Evolutionary conservation across 2,888 invertebrate genomes (phyloP).

Genomic region (Drosophila atroscutellata): DNA sequence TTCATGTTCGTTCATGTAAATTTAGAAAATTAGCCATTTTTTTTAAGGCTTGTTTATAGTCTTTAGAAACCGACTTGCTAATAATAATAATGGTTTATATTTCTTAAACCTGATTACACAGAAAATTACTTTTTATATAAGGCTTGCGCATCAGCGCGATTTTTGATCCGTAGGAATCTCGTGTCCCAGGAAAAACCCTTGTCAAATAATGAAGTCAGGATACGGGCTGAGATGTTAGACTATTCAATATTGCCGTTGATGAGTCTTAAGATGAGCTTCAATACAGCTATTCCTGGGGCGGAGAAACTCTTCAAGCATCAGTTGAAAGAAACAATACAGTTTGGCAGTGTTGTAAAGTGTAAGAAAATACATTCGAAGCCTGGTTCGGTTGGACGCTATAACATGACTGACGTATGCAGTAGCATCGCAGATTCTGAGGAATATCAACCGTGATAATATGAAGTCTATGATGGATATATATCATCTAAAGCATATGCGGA

Average conservation of each 20-base stretch:
- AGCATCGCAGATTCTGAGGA: background rate
- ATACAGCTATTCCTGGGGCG: background rate
- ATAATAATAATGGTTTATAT: background rate
- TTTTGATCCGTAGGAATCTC: background rate
- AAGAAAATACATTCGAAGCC: background rate
- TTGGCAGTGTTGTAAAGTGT: background rate
- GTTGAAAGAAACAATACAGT: background rate
- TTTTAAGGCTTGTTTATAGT: no score
- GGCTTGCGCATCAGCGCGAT: background rate
- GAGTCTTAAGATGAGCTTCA: background rate
- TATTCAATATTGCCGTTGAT: background rate
- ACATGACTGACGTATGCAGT: fast-evolving
- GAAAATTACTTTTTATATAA: no score
- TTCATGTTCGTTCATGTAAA: background rate
- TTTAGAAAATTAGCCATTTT: no score
- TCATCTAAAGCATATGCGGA: background rate
- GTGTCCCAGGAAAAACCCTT: background rate
- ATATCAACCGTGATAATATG: background rate
- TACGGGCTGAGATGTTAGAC: background rate
- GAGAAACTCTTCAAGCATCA: background rate
- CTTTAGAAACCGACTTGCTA: background rate
- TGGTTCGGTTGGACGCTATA: background rate
- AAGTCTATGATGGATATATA: background rate
- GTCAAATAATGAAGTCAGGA: background rate
- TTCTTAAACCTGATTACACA: no score